phyloP scores from a whole-genome alignment of 2,888 invertebrate species.

The Pristionchus maxplancki region DNA sequence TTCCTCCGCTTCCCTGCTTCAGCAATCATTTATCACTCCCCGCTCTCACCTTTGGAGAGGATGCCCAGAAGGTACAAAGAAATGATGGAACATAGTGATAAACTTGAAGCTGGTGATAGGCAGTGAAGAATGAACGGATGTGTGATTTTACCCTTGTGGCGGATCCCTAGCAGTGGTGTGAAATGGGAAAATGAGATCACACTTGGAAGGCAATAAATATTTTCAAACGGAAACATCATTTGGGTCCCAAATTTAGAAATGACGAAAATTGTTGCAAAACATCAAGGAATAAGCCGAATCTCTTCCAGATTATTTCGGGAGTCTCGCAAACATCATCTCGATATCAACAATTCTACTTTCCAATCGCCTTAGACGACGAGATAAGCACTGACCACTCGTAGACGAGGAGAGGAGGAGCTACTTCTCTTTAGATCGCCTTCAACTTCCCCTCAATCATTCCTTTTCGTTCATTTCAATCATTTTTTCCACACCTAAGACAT shows the following conservation, averaged over 20 bases:
- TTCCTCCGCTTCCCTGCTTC: not conserved
- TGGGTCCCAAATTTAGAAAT: no score
- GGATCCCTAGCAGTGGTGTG: not conserved
- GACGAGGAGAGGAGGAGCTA: not conserved
- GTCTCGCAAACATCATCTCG: not conserved
- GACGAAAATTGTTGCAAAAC: not conserved
- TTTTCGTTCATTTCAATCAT: not conserved
- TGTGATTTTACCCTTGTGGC: not conserved
- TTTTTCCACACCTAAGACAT: not conserved
- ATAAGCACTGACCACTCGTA: constrained; percentile 2
- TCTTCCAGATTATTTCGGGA: not conserved
- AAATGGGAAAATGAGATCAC: not conserved
- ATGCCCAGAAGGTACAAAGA: not conserved
- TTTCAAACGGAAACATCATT: no score
- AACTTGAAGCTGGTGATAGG: not conserved
- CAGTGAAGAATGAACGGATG: not conserved
- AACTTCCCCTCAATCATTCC: no score
- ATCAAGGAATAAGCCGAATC: not conserved
- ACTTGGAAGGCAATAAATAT: no score
- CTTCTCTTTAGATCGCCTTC: no score
- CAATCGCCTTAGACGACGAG: not conserved
- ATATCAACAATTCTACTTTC: not conserved
- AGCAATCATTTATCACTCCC: not conserved
- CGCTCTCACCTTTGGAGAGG: not conserved
- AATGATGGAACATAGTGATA: not conserved